These are phyloP conservation scores for Scaptomyza parva DNA, from an alignment of 2,888 invertebrate species.

Conservation along the genomic window DNA sequence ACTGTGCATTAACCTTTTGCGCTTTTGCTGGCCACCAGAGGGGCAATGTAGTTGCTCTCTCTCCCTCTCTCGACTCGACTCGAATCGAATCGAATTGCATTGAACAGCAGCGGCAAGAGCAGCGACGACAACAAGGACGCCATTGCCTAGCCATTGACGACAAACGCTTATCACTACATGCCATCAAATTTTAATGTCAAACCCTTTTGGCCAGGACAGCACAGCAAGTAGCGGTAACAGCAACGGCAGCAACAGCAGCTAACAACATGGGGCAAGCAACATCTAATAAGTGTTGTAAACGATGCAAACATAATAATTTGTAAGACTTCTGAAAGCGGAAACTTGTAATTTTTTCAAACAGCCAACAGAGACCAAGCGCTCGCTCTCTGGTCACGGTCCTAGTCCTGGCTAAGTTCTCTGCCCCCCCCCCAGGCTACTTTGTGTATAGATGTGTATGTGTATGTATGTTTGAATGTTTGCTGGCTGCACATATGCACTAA, in stretches of 20 bases:
- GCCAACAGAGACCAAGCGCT: slow-evolving; percentile 48
- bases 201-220: slow-evolving; percentile 66
- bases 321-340: slow-evolving; percentile 81
- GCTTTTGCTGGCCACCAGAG: slow-evolving; percentile 48
- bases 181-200: slow-evolving; percentile 80
- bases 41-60: slow-evolving; percentile 28
- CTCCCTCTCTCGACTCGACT: not conserved
- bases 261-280: slow-evolving; percentile 35
- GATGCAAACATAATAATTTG: slow-evolving; percentile 80
- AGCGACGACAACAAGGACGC: slow-evolving; percentile 53
- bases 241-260: slow-evolving; percentile 15
- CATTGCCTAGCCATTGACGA: slow-evolving; percentile 48
- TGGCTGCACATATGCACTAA: slow-evolving; percentile 53
- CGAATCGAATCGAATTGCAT: slow-evolving; percentile 31
- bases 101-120: slow-evolving; percentile 19
- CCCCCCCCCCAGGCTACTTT: not conserved
- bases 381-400: not conserved
- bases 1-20: slow-evolving; percentile 79
- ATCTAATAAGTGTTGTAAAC: slow-evolving; percentile 79
- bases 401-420: not conserved
- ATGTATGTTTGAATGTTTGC: slow-evolving; percentile 5
- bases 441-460: not conserved
- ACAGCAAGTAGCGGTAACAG: too few relatives aligned
- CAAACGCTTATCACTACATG: slow-evolving; percentile 78
- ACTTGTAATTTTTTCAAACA: slow-evolving; percentile 79